phyloP scores from a whole-genome alignment of 2,888 invertebrate genomes.

The Agapetus fuscipes region DNA sequence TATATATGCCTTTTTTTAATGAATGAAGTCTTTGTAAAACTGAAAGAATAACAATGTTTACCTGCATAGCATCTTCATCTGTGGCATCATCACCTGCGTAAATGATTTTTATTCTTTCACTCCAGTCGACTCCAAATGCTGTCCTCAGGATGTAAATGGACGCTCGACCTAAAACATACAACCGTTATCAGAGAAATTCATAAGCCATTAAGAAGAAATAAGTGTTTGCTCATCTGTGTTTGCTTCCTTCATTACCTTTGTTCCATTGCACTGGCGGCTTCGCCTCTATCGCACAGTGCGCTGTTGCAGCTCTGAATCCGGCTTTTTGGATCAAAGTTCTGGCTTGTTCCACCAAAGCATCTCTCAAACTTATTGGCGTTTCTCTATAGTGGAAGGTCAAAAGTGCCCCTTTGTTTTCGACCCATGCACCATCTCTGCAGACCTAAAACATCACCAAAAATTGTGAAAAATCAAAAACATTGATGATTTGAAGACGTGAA shows the following conservation, averaged over 20 bases:
- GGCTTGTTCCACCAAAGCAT: conserved; percentile 62
- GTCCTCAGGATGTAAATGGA: conserved; percentile 84
- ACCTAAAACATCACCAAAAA: no score
- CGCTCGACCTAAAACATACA: conserved; percentile 56
- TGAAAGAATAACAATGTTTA: no score
- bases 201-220: no score
- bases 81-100: conserved; percentile 85
- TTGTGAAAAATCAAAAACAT: no score
- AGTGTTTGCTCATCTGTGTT: no score
- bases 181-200: no score
- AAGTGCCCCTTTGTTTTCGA: conserved; percentile 81
- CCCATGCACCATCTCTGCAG: conserved; percentile 83
- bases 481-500: conserved; percentile 4
- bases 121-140: conserved; percentile 87
- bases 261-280: conserved; percentile 88
- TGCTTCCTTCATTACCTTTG: no score
- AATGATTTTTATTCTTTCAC: conserved; percentile 79
- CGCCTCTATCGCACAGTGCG: conserved; percentile 84
- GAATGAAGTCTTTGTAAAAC: no score
- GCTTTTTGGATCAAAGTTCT: conserved; percentile 60
- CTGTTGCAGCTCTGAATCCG: conserved; percentile 69
- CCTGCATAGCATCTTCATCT: conserved; percentile 86
- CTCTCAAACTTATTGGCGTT: conserved; percentile 60
- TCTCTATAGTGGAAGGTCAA: conserved; percentile 83
- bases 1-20: no score